A percentile compares a stretch with the other conserved stretches of the same genome.
phyloP scores from a whole-genome alignment of 1,140 invertebrate genomes.

The Sinonovacula constricta region DNA sequence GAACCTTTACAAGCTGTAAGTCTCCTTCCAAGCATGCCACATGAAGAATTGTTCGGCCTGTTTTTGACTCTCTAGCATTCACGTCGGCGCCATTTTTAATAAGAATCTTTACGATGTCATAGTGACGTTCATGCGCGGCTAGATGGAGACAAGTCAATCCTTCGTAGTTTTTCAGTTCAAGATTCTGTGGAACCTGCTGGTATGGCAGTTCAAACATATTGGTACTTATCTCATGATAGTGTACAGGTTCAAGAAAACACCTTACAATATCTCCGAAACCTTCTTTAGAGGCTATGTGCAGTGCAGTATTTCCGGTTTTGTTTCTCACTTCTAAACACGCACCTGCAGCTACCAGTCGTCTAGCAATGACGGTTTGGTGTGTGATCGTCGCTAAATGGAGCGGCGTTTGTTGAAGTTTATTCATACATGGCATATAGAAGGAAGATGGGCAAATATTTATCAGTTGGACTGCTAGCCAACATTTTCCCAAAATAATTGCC shows the following conservation, averaged over 20 bases:
- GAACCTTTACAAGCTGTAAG: constrained; percentile 40
- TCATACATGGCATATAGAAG: constrained; percentile 51
- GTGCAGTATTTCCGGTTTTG: constrained; percentile 63
- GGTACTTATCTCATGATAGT: constrained; percentile 23
- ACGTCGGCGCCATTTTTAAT: constrained; percentile 19
- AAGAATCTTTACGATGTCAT: constrained; percentile 6
- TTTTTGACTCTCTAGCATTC: constrained; percentile 57
- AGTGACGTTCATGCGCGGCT: constrained; percentile 23
- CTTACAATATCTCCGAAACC: constrained; percentile 83
- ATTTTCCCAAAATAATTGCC: constrained; percentile 58
- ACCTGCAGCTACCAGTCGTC: constrained; percentile 84
- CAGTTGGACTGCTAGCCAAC: constrained; percentile 47
- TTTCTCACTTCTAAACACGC: constrained; percentile 77
- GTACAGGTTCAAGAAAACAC: constrained; percentile 83
- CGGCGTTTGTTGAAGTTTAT: constrained; percentile 80
- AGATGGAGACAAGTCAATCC: constrained; percentile 34
- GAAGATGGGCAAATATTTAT: constrained; percentile 46
- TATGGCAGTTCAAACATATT: background rate
- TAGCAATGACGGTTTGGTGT: constrained; percentile 82
- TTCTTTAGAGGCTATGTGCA: constrained; percentile 78
- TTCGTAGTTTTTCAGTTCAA: constrained; percentile 12
- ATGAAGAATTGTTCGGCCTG: constrained; percentile 66
- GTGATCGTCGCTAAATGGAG: constrained; percentile 87
- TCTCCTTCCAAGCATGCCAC: constrained; percentile 60
- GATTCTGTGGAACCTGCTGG: background rate